Base-by-base conservation (phyloP, 2,888 invertebrate species). In the Bombyx huttoni region DNA sequence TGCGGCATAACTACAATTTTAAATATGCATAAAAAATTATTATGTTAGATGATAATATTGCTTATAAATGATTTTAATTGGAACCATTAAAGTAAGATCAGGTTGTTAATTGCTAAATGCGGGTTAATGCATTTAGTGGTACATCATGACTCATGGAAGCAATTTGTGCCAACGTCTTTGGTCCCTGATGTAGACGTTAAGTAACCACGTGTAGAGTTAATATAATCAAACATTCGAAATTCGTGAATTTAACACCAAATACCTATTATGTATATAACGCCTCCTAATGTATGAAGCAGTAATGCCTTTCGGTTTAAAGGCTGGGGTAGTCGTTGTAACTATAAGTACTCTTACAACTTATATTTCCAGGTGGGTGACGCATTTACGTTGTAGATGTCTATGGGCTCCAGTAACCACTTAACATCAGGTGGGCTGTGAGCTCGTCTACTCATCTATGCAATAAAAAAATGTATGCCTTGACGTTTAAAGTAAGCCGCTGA, bases 71-170 rank as follows among this genome's bases (percentile, higher is more conserved):
- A 78, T 76, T 78, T 80, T 77, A 76, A 72, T 77, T 78, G 60
- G 69, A 71, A 53, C 67, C 67, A 79, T 79, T 79, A 75, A 75
- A 69, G 70, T 75, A 68, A 68, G 75, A 77, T 77, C 75, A 70
- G 68, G 66, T 69, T 64, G 62, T 61, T 75, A 76, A 81, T 78
- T 75, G 76, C 76, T 70, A 70, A 73, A 77, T 78, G 76, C 73
- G 69, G 62, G 53, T 70, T 80, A 81, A 80, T 77, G 66, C 73
- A 66, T 68, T 77, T 75, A 73, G 65, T 61, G 63, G 72, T 65
- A 75, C 71, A 71, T 73, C 71, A 68, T 67, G 69, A 70, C 65
- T 66, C 65, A 74, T 78, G 68, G 73, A 72, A 75, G 78, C 78
- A 73, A 78, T 78, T 77, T 74, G 64, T 61, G 70, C 67, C 70